phyloP scores from a whole-genome alignment of 1,140 invertebrate species.

The Bombus waltoni region DNA sequence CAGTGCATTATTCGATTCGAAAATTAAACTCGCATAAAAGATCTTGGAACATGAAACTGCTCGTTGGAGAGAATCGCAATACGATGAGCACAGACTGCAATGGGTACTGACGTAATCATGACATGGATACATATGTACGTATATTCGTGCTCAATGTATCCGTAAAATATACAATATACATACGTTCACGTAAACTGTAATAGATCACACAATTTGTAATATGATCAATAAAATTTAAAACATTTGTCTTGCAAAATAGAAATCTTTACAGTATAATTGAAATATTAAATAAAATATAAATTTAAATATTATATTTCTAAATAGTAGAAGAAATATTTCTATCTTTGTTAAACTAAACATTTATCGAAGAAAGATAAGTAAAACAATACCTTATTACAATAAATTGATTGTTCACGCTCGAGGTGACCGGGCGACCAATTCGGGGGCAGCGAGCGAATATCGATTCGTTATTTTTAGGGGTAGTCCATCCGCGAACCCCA shows the following conservation, averaged over 20 bases:
- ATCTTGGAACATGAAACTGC: conserved; percentile 63
- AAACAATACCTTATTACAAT: conserved; percentile 27
- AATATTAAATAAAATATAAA: not conserved
- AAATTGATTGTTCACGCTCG: conserved; percentile 61
- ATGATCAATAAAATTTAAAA: not conserved
- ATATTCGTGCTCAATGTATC: not conserved
- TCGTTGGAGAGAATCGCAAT: conserved; percentile 62
- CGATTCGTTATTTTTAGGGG: conserved; percentile 78
- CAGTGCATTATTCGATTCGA: conserved; percentile 23
- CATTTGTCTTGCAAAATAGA: not conserved
- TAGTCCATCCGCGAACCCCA: conserved; percentile 68
- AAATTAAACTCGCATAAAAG: conserved; percentile 48
- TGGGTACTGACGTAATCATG: conserved; percentile 62
- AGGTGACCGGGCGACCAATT: conserved; percentile 63
- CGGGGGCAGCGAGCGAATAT: conserved; percentile 71
- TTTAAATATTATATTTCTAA: not conserved
- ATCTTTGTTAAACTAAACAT: not conserved
- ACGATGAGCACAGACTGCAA: conserved; percentile 60
- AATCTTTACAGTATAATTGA: not conserved
- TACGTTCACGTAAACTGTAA: not conserved
- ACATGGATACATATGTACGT: conserved; percentile 23
- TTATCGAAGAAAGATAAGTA: not conserved
- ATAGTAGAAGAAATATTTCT: not conserved
- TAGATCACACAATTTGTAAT: conserved; percentile 13
- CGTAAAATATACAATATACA: not conserved